A percentile compares a stretch with the other conserved stretches of the same genome.
phyloP scores from a whole-genome alignment of 2,113 vertebrate species.

The Neoarius graeffei region DNA sequence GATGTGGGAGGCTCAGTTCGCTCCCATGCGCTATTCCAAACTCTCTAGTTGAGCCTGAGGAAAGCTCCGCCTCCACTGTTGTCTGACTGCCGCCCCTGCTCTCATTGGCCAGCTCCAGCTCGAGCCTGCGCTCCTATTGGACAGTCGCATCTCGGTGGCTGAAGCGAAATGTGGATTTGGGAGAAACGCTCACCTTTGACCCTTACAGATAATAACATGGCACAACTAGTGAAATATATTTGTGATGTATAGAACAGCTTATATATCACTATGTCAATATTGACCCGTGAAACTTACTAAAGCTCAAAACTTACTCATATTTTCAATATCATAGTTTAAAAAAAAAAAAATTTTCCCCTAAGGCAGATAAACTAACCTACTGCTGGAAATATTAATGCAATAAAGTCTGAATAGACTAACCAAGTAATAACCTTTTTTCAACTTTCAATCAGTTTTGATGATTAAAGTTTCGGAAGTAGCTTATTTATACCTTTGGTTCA shows the following conservation, averaged over 20 bases:
- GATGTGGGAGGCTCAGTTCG: conserved; percentile 25
- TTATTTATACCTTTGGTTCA: background rate
- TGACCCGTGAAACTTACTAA: background rate
- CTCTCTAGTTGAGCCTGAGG: conserved; percentile 48
- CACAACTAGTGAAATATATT: conserved; percentile 6
- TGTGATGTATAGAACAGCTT: background rate
- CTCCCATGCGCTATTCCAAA: conserved; percentile 38
- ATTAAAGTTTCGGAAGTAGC: background rate
- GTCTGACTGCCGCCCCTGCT: conserved; percentile 44
- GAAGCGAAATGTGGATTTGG: conserved; percentile 54
- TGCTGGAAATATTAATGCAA: background rate
- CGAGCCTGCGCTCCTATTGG: conserved; percentile 55
- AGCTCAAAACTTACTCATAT: background rate
- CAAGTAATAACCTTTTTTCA: background rate
- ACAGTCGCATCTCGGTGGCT: conserved; percentile 5
- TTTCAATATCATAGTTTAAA: background rate
- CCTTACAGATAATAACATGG: conserved; percentile 42
- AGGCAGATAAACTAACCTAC: background rate
- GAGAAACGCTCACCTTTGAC: conserved; percentile 57
- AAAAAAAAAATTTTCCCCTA: background rate
- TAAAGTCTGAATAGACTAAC: background rate
- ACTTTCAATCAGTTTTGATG: background rate
- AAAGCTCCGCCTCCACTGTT: conserved; percentile 10
- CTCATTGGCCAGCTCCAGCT: conserved; percentile 60
- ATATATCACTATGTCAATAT: background rate